These are phyloP conservation scores for Capitulum mitella DNA, from an alignment of 2,888 invertebrate species.

Conservation along the genomic window DNA sequence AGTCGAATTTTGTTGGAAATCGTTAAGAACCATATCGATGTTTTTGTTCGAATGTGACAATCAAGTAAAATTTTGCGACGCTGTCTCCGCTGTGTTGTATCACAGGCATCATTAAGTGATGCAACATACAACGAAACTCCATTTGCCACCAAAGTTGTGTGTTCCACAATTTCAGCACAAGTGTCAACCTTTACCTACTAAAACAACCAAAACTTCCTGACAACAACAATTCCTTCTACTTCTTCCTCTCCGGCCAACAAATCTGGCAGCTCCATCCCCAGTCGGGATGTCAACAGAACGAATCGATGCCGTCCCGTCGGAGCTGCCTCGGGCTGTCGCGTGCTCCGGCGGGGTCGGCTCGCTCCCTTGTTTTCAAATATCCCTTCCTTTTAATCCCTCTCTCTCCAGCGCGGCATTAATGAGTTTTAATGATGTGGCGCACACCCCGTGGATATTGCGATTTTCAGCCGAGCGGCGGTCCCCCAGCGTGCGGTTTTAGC, in stretches of 20 bases:
- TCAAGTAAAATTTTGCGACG: too few relatives aligned
- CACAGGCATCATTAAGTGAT: too few relatives aligned
- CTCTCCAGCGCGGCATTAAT: neutral
- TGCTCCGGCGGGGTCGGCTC: neutral
- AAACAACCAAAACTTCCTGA: too few relatives aligned
- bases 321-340: neutral
- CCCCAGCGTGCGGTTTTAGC: constrained; percentile 7
- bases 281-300: neutral
- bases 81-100: too few relatives aligned
- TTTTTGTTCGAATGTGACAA: too few relatives aligned
- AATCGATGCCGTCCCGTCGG: neutral
- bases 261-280: neutral
- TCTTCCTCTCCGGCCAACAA: neutral
- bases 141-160: too few relatives aligned
- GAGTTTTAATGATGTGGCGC: constrained; percentile 1
- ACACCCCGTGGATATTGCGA: constrained; percentile 8
- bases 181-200: too few relatives aligned
- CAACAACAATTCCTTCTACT: too few relatives aligned
- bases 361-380: constrained; percentile 1
- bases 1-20: too few relatives aligned
- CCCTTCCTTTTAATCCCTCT: constrained; percentile 2
- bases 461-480: neutral
- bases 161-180: too few relatives aligned
- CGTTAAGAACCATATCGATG: too few relatives aligned
- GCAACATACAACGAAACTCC: too few relatives aligned